Base-by-base conservation (phyloP, 2,888 invertebrate genomes). In the Dasysyrphus tricinctus region DNA sequence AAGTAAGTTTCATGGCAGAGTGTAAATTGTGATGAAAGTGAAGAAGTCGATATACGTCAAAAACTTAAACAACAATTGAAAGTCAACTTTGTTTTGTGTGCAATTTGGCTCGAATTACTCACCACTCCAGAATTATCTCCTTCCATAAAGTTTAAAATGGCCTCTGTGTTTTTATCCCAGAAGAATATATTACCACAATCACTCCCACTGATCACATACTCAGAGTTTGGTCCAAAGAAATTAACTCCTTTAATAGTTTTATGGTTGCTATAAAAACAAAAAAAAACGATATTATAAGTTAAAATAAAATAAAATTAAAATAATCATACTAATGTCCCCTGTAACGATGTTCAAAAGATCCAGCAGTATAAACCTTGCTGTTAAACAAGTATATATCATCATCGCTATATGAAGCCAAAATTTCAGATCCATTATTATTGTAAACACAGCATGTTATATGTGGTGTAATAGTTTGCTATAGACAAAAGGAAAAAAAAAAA, bases 341-440 rank as follows among this genome's bases (percentile, higher is more conserved):
- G 89, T 95, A 96, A 73, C 91, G 94, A 92, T 93, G 94, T 87
- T 92, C 91, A 88, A 90, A 94, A 88, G 93, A 93, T 37, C 93
- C 93, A 6, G 88, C 73, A 73, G 92, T 91, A 88, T 94, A 94
- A 3, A 91, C 91, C 56, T 91, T 93, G 19, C 95, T 94, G 91
- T 97, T 96, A 90, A 98, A 98, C 47, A 98, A 93, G 93, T 97
- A 98, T 88, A 99, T 96, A 89, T 97, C 96, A 86, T 98, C 98
- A 91, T 98, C 97, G 92, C 97, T 98, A 92, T 98, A 98, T 0
- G 97, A 97, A n/a, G 97, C 98, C 12, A 99, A 93, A 70, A 99
- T 95, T 93, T 98, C 97, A 69, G 96, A 94, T 56, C 98, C 98
- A 92, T 97, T 96, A 93, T 97, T 95, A 93, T 97, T 98, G 93